These are phyloP conservation scores for Hippopotamus amphibius DNA, from an alignment of 2,113 vertebrate genomes.

Conservation along the genomic window DNA sequence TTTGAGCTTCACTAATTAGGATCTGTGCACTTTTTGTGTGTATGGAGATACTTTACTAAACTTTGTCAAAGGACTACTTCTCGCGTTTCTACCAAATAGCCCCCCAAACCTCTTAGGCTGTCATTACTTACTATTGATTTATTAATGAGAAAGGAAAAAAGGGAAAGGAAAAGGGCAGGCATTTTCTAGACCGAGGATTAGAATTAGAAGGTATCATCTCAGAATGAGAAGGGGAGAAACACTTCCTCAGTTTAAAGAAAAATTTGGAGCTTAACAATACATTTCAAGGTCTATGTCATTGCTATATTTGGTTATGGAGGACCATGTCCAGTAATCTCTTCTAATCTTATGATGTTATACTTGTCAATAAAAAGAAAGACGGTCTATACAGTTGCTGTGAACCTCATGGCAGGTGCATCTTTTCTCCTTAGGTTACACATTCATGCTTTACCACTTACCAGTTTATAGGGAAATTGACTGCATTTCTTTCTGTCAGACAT, in stretches of 20 bases:
- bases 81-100: not conserved
- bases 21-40: not conserved
- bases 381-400: not conserved
- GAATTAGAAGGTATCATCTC: not conserved
- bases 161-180: not conserved
- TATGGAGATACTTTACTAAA: not conserved
- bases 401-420: accelerated
- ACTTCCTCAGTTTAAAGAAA: not conserved
- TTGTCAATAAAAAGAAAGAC: not conserved
- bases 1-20: conserved; percentile 29
- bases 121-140: not conserved
- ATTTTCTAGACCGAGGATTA: not conserved
- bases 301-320: not conserved
- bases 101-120: not conserved
- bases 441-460: not conserved
- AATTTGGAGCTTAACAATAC: not conserved
- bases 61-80: not conserved
- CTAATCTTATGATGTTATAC: not conserved
- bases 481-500: not conserved
- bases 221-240: not conserved
- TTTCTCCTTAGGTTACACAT: not conserved
- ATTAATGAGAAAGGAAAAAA: not conserved
- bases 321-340: not conserved
- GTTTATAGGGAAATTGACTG: not conserved
- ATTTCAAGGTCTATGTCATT: not conserved